Conservation (phyloP, 2,888 invertebrate species). For the Erebia aethiops region DNA sequence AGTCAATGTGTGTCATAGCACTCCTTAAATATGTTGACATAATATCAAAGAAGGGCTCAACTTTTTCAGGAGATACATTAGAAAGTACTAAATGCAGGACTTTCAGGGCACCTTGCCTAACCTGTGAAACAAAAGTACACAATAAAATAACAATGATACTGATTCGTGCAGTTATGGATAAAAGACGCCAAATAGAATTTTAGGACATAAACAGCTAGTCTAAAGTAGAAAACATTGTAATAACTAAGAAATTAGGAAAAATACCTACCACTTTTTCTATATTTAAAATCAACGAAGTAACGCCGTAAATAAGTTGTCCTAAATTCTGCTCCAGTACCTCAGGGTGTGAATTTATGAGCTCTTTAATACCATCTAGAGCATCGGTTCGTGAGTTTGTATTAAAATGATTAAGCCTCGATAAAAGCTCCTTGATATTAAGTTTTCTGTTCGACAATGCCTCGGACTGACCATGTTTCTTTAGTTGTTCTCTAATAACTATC, state of each 20-base stretch:
- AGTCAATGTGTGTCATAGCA: constrained; percentile 95
- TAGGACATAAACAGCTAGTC: background rate
- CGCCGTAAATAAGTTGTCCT: constrained; percentile 86
- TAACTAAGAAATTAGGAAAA: background rate
- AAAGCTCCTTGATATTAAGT: constrained; percentile 87
- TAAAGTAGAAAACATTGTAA: background rate
- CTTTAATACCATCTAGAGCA: constrained; percentile 84
- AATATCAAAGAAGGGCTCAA: constrained; percentile 89
- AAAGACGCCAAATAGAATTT: background rate
- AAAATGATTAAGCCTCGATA: constrained; percentile 88
- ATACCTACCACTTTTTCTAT: constrained; percentile 82
- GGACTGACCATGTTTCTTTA: constrained; percentile 78
- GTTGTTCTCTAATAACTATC: constrained; percentile 91
- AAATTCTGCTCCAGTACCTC: constrained; percentile 82
- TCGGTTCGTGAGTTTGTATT: constrained; percentile 87
- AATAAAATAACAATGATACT: constrained; percentile 1
- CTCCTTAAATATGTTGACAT: constrained; percentile 91
- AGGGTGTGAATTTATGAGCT: constrained; percentile 69
- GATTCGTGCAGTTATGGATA: background rate
- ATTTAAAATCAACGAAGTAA: constrained; percentile 88
- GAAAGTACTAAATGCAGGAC: constrained; percentile 78
- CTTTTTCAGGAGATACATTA: constrained; percentile 69
- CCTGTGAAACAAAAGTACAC: constrained; percentile 55
- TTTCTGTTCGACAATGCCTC: constrained; percentile 87
- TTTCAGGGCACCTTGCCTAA: constrained; percentile 82